These are phyloP conservation scores for Leptopterna dolabrata DNA, from an alignment of 2,888 invertebrate species.

Conservation along the genomic window DNA sequence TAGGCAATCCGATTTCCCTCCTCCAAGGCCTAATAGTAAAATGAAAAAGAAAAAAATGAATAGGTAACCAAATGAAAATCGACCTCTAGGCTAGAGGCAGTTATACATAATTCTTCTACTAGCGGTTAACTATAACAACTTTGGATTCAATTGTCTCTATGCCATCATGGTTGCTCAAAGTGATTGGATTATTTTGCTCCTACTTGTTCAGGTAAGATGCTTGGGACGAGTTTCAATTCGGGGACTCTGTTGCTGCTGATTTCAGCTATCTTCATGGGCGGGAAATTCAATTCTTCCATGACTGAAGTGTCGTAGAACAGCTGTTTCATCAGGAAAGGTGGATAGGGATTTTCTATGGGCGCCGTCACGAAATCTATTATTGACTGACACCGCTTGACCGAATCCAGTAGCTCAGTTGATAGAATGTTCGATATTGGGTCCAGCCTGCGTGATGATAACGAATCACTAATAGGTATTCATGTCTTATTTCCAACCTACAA, in stretches of 20 bases:
- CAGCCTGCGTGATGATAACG: not conserved
- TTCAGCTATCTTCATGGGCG: not conserved
- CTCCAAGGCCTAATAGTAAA: too few relatives aligned
- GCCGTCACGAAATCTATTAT: constrained; percentile 1
- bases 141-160: too few relatives aligned
- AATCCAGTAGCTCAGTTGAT: not conserved
- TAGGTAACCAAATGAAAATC: too few relatives aligned
- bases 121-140: too few relatives aligned
- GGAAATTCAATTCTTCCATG: constrained; percentile 38
- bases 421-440: constrained; percentile 3
- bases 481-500: too few relatives aligned
- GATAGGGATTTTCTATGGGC: not conserved
- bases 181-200: too few relatives aligned
- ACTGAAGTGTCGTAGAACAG: constrained; percentile 6
- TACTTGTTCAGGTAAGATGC: not conserved
- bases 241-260: not conserved
- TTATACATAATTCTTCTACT: too few relatives aligned
- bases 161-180: too few relatives aligned
- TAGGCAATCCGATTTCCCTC: too few relatives aligned
- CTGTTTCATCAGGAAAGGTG: not conserved
- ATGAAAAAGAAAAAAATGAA: too few relatives aligned
- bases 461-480: too few relatives aligned
- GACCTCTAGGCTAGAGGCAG: too few relatives aligned
- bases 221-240: constrained; percentile 1
- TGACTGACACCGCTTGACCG: not conserved